These are phyloP conservation scores for Pantelozetes paolii DNA, from an alignment of 2,888 invertebrate genomes.

Conservation along the genomic window DNA sequence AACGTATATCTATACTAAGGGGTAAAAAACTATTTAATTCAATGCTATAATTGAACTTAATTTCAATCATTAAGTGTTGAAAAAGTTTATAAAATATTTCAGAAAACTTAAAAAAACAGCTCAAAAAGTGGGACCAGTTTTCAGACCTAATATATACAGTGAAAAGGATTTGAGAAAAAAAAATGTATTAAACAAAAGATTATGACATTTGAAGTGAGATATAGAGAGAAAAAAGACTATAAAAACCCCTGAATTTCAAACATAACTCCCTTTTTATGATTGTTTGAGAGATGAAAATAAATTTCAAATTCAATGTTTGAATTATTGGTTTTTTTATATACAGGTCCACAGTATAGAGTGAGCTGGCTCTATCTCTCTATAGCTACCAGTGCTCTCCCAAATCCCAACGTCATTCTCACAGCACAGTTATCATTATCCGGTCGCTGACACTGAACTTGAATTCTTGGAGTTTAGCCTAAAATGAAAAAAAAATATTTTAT, in stretches of 20 bases:
- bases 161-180: too few relatives aligned
- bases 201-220: not conserved
- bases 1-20: too few relatives aligned
- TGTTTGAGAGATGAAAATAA: not conserved
- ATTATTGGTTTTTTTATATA: not conserved
- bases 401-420: not conserved
- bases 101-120: too few relatives aligned
- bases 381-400: not conserved
- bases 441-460: not conserved
- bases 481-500: not conserved
- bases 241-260: too few relatives aligned
- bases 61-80: too few relatives aligned
- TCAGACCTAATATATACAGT: too few relatives aligned
- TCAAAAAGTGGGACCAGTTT: too few relatives aligned
- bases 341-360: too few relatives aligned
- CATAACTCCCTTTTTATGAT: not conserved
- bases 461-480: not conserved
- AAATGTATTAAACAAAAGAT: not conserved
- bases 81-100: too few relatives aligned
- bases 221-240: not conserved
- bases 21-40: too few relatives aligned
- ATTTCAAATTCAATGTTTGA: not conserved
- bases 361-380: too few relatives aligned
- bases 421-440: slow-evolving; percentile 2
- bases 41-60: too few relatives aligned